These are phyloP conservation scores for Pantherophis alleghaniensis DNA, from an alignment of 2,797 vertebrate species.

Conservation along the genomic window DNA sequence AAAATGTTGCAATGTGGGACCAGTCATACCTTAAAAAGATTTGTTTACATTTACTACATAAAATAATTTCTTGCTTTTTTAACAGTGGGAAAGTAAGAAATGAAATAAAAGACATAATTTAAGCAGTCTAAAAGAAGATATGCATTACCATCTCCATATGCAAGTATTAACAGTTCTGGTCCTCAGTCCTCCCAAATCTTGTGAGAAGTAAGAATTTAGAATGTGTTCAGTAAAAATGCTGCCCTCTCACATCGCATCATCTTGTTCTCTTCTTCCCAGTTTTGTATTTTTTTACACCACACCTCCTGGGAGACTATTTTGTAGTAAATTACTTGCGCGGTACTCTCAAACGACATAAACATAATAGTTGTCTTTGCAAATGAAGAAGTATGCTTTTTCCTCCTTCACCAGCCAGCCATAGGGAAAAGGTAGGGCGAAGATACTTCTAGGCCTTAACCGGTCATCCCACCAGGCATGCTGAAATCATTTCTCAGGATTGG, in stretches of 20 bases:
- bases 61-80: neutral
- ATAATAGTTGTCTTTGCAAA: neutral
- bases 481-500: neutral
- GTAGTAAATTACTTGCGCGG: neutral
- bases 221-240: constrained; percentile 46
- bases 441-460: neutral
- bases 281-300: neutral
- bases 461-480: neutral
- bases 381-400: neutral
- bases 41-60: neutral
- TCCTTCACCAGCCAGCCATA: neutral
- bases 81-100: neutral
- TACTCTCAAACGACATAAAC: neutral
- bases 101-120: neutral
- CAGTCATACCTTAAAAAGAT: neutral
- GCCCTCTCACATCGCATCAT: neutral
- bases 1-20: neutral
- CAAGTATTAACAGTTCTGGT: constrained; percentile 38
- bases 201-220: constrained; percentile 51
- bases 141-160: constrained; percentile 43
- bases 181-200: constrained; percentile 45
- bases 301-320: neutral
- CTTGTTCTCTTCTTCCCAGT: neutral
- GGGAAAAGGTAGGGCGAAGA: neutral
- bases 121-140: constrained; percentile 34